Evolutionary conservation across 2,113 vertebrate genomes (phyloP), one percentile per base, ranked within the genome.

Genomic region (Megalops atlanticus): DNA sequence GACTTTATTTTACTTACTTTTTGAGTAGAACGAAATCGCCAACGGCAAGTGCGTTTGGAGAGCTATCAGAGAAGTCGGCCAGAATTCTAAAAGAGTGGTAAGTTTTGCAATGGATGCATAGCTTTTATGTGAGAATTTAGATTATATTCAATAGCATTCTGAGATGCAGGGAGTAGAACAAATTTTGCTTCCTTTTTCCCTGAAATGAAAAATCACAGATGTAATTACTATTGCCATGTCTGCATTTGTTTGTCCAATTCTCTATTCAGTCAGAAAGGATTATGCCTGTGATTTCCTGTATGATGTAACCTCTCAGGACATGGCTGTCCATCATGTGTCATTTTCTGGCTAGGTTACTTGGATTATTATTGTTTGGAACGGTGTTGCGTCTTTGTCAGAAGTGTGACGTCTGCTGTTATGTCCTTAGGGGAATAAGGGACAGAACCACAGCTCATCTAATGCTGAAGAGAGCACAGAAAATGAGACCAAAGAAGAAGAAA

Each of bases 81-180:
- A 95, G 92, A 92, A 96, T 98, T 86, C 92, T 95, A 83, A 91
- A 96, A 85, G 97, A 99, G 92, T 99, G 98, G 98, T 99, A 95
- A 89, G 92, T 91, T 69, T n/a, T 81, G 45, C 27, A 43, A 36
- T 6, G 7, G 35, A 73, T 10, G n/a, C 4, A 24, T 70, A 70
- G n/a, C n/a, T 21, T 36, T 72, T 15, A 72, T 72, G 10, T 27
- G 14, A 45, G 14, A 45, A 14, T 45, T 45, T 45, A 45, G 4
- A 58, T 18, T 58, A 8, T 24, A 24, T n/a, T 6, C 52, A 58
- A 24, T 45, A 24, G 52, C 49, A 52, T 18, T 52, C 12, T n/a
- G 43, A 14, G 43, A 45, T 10, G 43, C 7, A 45, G 43, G 7
- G 43, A 45, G 7, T 45, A 45, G 14, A 14, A 10, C 43, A 45